Base-by-base conservation (phyloP, 2,888 invertebrate species). In the Andrena dorsata region DNA sequence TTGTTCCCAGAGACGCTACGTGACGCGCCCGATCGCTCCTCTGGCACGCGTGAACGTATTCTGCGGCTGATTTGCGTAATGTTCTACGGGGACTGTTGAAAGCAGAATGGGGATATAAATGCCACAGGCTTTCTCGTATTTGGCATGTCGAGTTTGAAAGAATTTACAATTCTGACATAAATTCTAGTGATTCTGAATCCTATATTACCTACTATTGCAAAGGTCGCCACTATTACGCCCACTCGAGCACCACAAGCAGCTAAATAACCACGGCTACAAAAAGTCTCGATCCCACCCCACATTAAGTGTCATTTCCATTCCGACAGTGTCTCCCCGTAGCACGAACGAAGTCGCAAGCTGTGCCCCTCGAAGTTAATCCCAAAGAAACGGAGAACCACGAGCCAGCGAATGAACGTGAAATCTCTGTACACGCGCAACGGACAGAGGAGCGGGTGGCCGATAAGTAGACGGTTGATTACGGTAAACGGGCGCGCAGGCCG, bases 1-100 rank as follows among this genome's bases (percentile, higher is more conserved):
- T 92, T 90, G 91, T 91, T 86, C 85, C 91, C 35, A 35, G 10
- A 26, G 28, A 51, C 10, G 10, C 30, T 16, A 49, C 26, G 13
- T 41, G n/a, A 10, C 13, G 32, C 51, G 28, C 30, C 20, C 51
- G 30, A 28, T 3, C 61, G n/a, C 61, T 20, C 30, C 30, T 47
- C 32, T 23, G 13, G 63, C 26, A 30, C 6, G 5, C 10, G 61
- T 0, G 26, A 13, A 26, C 26, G 72, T 13, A n/a, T 53, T n/a
- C 30, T 23, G 28, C 8, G 51, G 51, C 23, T 35, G 63, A 51
- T 72, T 63, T 72, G 72, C 35, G 63, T 28, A 53, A 32, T 32
- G 53, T 53, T 32, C 53, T 5, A 53, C 8, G 32, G 20, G 32
- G 3, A 20, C 20, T 23, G 63, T n/a, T 56, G 56, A 23, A 64